Conservation (phyloP, 1,140 invertebrate species). For the Cheumatopsyche charites region DNA sequence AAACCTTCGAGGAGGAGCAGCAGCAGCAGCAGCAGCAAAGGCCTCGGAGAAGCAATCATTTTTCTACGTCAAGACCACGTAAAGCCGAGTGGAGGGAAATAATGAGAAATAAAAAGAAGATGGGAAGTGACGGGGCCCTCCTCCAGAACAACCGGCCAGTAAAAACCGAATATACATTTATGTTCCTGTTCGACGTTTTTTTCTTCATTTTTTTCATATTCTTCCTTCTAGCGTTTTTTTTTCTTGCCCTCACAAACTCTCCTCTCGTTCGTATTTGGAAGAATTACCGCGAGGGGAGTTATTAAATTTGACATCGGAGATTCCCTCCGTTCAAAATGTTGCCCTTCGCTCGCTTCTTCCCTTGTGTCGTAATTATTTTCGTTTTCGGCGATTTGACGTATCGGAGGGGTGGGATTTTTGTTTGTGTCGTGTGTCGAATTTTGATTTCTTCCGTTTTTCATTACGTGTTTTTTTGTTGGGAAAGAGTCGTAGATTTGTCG, state of each 20-base stretch:
- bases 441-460: no score
- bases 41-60: conserved; percentile 32
- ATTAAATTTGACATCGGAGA: conserved; percentile 31
- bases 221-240: no score
- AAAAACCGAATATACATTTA: conserved; percentile 28
- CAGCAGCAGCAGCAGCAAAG: neutral
- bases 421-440: no score
- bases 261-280: no score
- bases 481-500: no score
- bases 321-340: conserved; percentile 10
- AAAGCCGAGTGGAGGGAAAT: conserved; percentile 37
- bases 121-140: conserved; percentile 30
- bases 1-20: neutral
- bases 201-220: neutral
- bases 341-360: neutral
- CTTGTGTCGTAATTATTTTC: conserved; percentile 6
- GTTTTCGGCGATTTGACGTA: neutral
- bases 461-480: no score
- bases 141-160: conserved; percentile 20
- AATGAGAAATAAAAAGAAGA: conserved; percentile 37
- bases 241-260: no score
- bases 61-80: conserved; percentile 37
- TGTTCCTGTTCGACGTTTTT: neutral
- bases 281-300: conserved; percentile 24
- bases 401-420: neutral